A percentile compares a stretch with the other conserved stretches of the same genome.
phyloP scores from a whole-genome alignment of 1,140 invertebrate genomes.

The Geopemphigus sp. region DNA sequence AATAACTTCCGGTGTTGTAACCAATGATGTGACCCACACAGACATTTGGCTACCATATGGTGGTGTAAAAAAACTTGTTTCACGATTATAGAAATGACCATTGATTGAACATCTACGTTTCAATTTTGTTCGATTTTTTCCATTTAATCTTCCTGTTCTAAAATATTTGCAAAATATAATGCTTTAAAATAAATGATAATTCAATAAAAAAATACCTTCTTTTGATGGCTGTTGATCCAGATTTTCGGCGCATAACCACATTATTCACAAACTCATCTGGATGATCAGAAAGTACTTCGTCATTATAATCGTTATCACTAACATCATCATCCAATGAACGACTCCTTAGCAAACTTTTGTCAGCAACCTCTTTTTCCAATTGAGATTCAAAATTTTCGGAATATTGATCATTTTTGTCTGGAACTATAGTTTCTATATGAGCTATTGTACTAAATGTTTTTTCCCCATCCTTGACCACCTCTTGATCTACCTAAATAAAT shows the following conservation, averaged over 20 bases:
- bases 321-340: conserved; percentile 40
- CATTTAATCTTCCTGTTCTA: conserved; percentile 65
- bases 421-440: conserved; percentile 55
- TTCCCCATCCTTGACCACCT: conserved; percentile 63
- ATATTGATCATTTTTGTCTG: conserved; percentile 42
- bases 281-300: conserved; percentile 35
- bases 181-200: conserved; percentile 61
- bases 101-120: conserved; percentile 81
- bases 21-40: conserved; percentile 79
- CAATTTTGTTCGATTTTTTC: conserved; percentile 62
- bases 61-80: conserved; percentile 84
- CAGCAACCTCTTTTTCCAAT: conserved; percentile 29
- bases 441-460: conserved; percentile 74
- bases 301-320: conserved; percentile 26
- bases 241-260: conserved; percentile 18
- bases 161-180: conserved; percentile 61
- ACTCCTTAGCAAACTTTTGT: conserved; percentile 29
- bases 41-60: conserved; percentile 81
- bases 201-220: conserved; percentile 18
- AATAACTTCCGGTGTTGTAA: conserved; percentile 78
- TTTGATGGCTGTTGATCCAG: conserved; percentile 43
- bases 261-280: conserved; percentile 13
- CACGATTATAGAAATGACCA: conserved; percentile 83
- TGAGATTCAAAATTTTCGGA: conserved; percentile 48
- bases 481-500: conserved; percentile 61